Evolutionary conservation across 2,888 invertebrate species (phyloP).

Genomic region (Diabrotica balteata): DNA sequence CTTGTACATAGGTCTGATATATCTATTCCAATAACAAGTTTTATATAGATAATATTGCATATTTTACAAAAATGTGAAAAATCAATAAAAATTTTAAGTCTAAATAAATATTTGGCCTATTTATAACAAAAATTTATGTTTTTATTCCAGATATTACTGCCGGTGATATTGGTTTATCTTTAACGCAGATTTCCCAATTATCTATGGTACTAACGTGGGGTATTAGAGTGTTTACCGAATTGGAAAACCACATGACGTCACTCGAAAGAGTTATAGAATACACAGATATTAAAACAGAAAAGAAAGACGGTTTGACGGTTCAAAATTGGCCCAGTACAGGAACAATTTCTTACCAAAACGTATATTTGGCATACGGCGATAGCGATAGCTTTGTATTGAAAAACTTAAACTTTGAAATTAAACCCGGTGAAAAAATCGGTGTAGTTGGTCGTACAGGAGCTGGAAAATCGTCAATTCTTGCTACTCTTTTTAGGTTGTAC

Average conservation of each 20-base stretch:
- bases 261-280: constrained; percentile 77
- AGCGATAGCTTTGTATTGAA: constrained; percentile 74
- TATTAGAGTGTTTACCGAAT: constrained; percentile 84
- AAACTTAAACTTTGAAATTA: constrained; percentile 70
- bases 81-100: no score
- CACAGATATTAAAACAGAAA: constrained; percentile 41
- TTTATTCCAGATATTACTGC: constrained; percentile 41
- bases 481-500: constrained; percentile 81
- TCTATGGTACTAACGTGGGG: constrained; percentile 71
- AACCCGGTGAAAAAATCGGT: constrained; percentile 76
- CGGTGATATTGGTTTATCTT: constrained; percentile 64
- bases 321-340: constrained; percentile 77
- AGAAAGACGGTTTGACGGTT: constrained; percentile 41
- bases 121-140: background rate
- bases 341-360: constrained; percentile 69
- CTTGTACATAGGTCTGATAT: no score
- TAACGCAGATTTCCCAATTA: constrained; percentile 80
- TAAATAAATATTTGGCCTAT: constrained; percentile 26
- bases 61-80: no score
- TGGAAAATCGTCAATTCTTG: constrained; percentile 78
- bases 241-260: constrained; percentile 81
- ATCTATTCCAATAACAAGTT: no score
- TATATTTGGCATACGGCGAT: constrained; percentile 75
- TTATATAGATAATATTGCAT: no score
- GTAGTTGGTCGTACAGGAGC: constrained; percentile 85